Evolutionary conservation across 2,113 vertebrate species (phyloP), one percentile per base, ranked within the genome.

Genomic region (Calonectris borealis): DNA sequence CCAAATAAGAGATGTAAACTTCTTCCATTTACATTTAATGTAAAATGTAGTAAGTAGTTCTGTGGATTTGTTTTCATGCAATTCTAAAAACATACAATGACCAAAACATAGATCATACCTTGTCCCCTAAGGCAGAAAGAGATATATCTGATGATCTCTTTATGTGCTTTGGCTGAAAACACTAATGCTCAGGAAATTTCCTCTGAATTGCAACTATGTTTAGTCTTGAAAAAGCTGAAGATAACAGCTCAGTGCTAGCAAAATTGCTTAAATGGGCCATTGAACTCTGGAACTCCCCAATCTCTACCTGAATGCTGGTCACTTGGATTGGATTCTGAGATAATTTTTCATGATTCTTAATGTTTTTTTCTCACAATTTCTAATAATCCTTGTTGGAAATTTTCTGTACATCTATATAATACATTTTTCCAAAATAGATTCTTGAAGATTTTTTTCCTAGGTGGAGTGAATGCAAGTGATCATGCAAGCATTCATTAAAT

Each of bases 1-100:
- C 98, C 99, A 99, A 90, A 98, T 98, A 91, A 98, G 98, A 70
- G 98, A 97, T 15, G 95, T 98, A 95, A 99, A 99, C 87, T 98
- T 99, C 88, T 98, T 99, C 76, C 98, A 98, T 78, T 25, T 95
- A 83, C 3, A 14, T 51, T 61, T 61, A 34, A 94, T 54, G 3
- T 10, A 62, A 54, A 40, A 29, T n/a, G 16, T 2, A 55, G 15
- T 3, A 49, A 26, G 1, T 24, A 2, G 1, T 31, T 27, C 19
- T 5, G 3, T 10, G 22, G 20, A 26, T 38, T 6, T 34, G 31
- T 36, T n/a, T 76, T 31, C 14, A 18, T 16, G 13, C 11, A 22
- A 12, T 19, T 70, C 32, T 11, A 16, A 51, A 44, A 42, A 14
- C 5, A 11, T 2, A 0, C 2, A 54, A 18, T 14, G 7, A 44